Conservation (phyloP, 2,888 invertebrate genomes). For the Selenia dentaria region DNA sequence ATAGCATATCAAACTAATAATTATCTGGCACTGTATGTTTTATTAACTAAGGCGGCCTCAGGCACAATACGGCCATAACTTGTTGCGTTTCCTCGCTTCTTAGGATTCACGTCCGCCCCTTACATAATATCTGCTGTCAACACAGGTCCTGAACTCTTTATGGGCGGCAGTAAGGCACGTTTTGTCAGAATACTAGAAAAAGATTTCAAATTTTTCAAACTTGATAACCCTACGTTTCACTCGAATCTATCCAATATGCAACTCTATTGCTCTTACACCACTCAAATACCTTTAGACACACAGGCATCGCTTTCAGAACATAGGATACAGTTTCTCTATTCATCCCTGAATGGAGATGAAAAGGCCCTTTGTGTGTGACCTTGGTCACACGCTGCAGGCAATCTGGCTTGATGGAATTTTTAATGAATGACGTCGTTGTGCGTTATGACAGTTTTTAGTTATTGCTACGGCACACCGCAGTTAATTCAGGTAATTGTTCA, state of each 20-base stretch:
- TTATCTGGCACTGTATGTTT: too few relatives aligned
- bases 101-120: too few relatives aligned
- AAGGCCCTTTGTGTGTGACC: slow-evolving; percentile 64
- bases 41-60: too few relatives aligned
- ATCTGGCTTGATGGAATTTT: slow-evolving; percentile 74
- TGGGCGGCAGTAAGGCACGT: too few relatives aligned
- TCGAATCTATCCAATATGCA: slow-evolving; percentile 22
- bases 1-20: too few relatives aligned
- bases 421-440: slow-evolving; percentile 59
- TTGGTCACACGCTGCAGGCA: slow-evolving; percentile 53
- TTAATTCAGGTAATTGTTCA: slow-evolving; percentile 51
- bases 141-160: too few relatives aligned
- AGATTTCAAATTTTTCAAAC: too few relatives aligned
- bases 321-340: slow-evolving; percentile 26
- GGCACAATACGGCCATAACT: too few relatives aligned
- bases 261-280: slow-evolving; percentile 4
- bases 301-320: slow-evolving; percentile 22
- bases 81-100: too few relatives aligned
- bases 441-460: slow-evolving; percentile 64
- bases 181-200: too few relatives aligned
- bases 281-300: slow-evolving; percentile 3
- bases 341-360: slow-evolving; percentile 42
- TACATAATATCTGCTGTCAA: too few relatives aligned
- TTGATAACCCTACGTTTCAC: neutral
- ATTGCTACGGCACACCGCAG: slow-evolving; percentile 44